Evolutionary conservation across 2,888 invertebrate genomes (phyloP).

Genomic region (Cerastis rubricosa): DNA sequence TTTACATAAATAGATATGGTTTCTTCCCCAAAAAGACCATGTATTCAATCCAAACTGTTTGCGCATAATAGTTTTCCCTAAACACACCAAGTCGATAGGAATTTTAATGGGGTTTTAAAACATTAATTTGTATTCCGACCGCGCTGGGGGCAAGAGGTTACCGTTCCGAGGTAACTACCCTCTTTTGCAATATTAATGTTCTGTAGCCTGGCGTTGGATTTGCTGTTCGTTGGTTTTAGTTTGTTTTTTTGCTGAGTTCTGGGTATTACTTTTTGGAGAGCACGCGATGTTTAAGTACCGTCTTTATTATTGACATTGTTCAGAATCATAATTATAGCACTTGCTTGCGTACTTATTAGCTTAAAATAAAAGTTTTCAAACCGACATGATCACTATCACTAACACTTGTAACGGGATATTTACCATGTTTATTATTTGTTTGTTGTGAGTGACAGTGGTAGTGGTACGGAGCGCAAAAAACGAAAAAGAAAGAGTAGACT

Average conservation of each 20-base stretch:
- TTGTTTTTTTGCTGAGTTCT: background rate
- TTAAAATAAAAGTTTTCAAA: no score
- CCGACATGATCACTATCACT: no score
- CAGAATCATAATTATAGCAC: background rate
- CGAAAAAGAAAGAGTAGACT: no score
- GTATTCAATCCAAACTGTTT: background rate
- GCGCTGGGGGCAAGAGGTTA: conserved; percentile 33
- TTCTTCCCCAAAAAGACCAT: background rate
- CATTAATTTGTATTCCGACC: conserved; percentile 59
- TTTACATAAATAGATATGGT: background rate
- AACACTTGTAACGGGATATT: no score
- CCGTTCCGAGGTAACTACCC: conserved; percentile 52
- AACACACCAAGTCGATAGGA: conserved; percentile 27
- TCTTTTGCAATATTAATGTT: conserved; percentile 59
- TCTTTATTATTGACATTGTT: background rate
- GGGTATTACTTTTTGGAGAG: background rate
- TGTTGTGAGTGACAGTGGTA: no score
- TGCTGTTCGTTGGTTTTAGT: background rate
- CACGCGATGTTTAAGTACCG: background rate
- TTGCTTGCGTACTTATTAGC: background rate
- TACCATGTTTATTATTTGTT: no score
- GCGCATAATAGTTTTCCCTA: conserved; percentile 36
- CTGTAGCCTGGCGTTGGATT: conserved; percentile 23
- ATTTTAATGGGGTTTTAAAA: conserved; percentile 56
- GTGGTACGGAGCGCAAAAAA: no score